Base-by-base conservation (phyloP, 2,888 invertebrate species). In the Endomychus coccineus region DNA sequence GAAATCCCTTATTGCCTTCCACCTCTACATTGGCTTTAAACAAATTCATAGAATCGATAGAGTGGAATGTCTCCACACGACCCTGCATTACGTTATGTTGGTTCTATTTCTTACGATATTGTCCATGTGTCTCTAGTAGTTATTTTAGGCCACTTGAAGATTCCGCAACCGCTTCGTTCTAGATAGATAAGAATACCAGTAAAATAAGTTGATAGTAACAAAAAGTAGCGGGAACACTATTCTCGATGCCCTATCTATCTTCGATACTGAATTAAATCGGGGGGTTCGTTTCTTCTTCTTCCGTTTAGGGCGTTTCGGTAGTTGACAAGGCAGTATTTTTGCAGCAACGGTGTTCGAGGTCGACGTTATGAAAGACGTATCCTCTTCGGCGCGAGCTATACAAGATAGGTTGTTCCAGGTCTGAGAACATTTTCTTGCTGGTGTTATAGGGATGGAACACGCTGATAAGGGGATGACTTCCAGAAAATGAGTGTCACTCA, bases 171-270 rank as follows among this genome's bases (percentile, higher is more conserved):
- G 51, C 53, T 73, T 70, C 54, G 78, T 78, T 46, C 78, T 67
- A 36, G 77, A 74, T 38, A 84, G 66, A 56, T 83, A 85, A 4
- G 77, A 77, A 50, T 75, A 78, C 84, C 87, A 88, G 59, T 88
- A 88, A 61, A 84, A 77, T 36, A 82, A 64, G 61, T 87, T 86
- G 48, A 87, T 82, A 7, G 80, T 68, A 3, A 82, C 59, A 62
- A 87, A 88, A 27, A 80, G 71, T 34, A 84, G 53, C 0, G 88
- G 88, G 58, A 88, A 87, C 16, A 83, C 74, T 23, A 86, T 70
- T 24, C 87, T 67, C 5, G 83, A 81, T 11, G 78, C 78, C 12
- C 79, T 71, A 65, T 87, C 87, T 45, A 87, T 83, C 65, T 82
- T 80, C 39, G 85, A 85, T 2, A 86, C 85, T 15, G 84, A 84